Evolutionary conservation across 2,888 invertebrate species (phyloP).

Genomic region (Epinotia nisella): DNA sequence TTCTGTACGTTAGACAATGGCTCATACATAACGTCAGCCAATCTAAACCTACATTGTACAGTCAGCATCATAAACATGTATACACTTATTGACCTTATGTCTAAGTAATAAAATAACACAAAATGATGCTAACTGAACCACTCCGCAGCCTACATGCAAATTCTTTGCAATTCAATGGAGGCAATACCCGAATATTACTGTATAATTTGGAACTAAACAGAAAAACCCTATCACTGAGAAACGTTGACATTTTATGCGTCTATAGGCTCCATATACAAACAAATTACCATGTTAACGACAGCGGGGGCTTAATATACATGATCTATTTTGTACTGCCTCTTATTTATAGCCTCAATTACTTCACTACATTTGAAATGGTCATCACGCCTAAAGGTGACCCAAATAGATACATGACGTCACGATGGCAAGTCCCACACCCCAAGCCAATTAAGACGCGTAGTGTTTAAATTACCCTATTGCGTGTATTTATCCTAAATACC

Average conservation of each 20-base stretch:
- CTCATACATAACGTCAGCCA: neutral
- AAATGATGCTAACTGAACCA: too few relatives aligned
- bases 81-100: too few relatives aligned
- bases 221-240: too few relatives aligned
- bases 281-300: neutral
- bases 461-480: neutral
- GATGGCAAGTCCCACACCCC: slow-evolving; percentile 15
- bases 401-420: slow-evolving; percentile 21
- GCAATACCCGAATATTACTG: too few relatives aligned
- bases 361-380: neutral
- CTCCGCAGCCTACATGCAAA: too few relatives aligned
- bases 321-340: slow-evolving; percentile 1
- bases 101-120: too few relatives aligned
- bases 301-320: neutral
- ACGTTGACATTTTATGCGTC: too few relatives aligned
- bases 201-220: too few relatives aligned
- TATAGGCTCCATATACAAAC: too few relatives aligned
- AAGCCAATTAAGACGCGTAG: slow-evolving; percentile 4
- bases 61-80: too few relatives aligned
- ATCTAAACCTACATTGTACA: neutral
- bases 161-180: too few relatives aligned
- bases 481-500: neutral
- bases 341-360: slow-evolving; percentile 1
- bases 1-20: neutral
- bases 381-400: slow-evolving; percentile 8